Evolutionary conservation across 2,888 invertebrate species (phyloP), one percentile per base, ranked within the genome.

Genomic region (Ormyrus rosae): DNA sequence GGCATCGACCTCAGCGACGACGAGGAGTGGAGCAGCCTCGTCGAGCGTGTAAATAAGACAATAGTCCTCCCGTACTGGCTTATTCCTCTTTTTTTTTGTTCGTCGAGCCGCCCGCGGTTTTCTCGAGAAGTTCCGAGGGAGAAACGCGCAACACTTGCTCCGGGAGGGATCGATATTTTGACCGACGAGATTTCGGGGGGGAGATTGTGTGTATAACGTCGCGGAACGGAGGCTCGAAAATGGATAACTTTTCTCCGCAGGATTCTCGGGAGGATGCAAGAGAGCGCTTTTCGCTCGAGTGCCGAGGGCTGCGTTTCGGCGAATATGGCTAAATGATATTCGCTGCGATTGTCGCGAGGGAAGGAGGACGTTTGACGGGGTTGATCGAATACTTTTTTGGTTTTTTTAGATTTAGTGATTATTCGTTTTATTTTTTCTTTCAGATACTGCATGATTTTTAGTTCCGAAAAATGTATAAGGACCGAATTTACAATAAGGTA

Each of bases 1-100:
- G 86, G 77, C 45, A 78, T 87, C 74, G 90, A 88, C 74, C 89
- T 89, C 86, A 90, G 89, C 84, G 90, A 91, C 82, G 90, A 91
- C 78, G 90, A 91, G 73, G 90, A 91, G 78, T 91, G 90, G 90
- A 91, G 89, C 85, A 89, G 89, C 84, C 88, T 89, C 84, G 89
- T 90, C 83, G 90, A 90, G 89, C 89, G 90, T 86, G 90, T 90
- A 90, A 74, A 11, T 67, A 60, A 60, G 34, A 34, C 34, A 34
- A 34, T 4, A 4, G 34, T 34, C 34, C 34, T 34, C 34, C 34
- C 3, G 34, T 19, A 19, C 34, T 34, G 34, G 3, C 34, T n/a
- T 45, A 61, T 9, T 75, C 60, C 13, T 45, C 68, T 19, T 65
- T 8, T 2, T 61, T n/a, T 68, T n/a, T 72, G 6, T 78, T 68